A percentile compares a stretch with the other conserved stretches of the same genome.
Conservation (phyloP, 2,113 vertebrate species). For the Ciconia boyciana region DNA sequence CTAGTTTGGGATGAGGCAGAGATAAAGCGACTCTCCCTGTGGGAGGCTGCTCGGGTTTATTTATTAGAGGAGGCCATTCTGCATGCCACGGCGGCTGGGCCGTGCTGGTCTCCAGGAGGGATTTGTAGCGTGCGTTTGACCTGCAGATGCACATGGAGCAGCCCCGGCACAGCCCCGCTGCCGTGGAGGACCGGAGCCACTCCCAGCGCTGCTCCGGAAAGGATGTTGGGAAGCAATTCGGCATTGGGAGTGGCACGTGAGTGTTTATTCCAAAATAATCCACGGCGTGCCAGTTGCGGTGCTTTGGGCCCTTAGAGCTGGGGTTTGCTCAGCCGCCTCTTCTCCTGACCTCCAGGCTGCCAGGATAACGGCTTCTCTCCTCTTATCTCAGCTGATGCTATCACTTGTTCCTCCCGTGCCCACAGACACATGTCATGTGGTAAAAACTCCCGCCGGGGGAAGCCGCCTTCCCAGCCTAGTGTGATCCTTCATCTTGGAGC, state of each 20-base stretch:
- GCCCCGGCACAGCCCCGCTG: background rate
- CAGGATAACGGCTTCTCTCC: background rate
- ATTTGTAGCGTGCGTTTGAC: background rate
- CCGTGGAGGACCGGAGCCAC: background rate
- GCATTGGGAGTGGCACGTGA: fast-evolving
- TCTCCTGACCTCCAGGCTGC: background rate
- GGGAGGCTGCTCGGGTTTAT: background rate
- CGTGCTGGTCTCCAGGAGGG: background rate
- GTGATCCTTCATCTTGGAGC: background rate
- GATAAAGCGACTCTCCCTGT: background rate
- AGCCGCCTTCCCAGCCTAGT: background rate
- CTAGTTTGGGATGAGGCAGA: background rate
- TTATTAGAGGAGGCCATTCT: background rate
- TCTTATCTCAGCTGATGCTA: constrained; percentile 39
- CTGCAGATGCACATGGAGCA: background rate
- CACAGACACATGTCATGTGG: background rate
- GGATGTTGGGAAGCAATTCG: background rate
- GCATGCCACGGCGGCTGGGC: background rate
- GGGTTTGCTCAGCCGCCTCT: background rate
- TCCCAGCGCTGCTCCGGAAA: background rate
- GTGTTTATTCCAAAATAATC: background rate
- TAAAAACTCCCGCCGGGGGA: background rate
- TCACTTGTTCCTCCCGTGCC: constrained; percentile 17
- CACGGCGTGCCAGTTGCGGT: fast-evolving
- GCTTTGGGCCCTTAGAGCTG: background rate